These are phyloP conservation scores for Drosophila ogumai DNA, from an alignment of 1,140 invertebrate genomes.

Conservation along the genomic window DNA sequence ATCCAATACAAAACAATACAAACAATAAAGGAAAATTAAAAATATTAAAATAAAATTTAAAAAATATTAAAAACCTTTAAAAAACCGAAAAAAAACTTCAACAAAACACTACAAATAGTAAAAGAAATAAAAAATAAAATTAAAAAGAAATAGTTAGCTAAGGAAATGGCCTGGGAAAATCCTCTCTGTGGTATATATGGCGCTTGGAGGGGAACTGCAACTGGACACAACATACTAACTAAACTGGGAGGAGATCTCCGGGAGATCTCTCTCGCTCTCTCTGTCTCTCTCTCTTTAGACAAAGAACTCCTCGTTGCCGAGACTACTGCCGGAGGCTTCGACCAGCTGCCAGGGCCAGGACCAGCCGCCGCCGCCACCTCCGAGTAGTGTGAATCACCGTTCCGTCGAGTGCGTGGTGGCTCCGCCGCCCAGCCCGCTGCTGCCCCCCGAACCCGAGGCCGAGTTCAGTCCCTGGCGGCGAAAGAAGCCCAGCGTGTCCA, in stretches of 20 bases:
- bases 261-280: not conserved
- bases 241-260: not conserved
- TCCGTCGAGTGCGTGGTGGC: slow-evolving; percentile 80
- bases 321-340: slow-evolving; percentile 51
- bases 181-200: not conserved
- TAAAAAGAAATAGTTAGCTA: not conserved
- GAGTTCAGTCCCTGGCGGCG: slow-evolving; percentile 53
- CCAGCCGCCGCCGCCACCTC: slow-evolving; percentile 47
- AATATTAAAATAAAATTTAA: not conserved
- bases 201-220: slow-evolving; percentile 21
- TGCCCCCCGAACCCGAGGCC: slow-evolving; percentile 48
- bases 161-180: not conserved
- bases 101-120: slow-evolving; percentile 2
- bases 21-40: not conserved
- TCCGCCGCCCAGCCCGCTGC: slow-evolving; percentile 46
- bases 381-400: slow-evolving; percentile 77
- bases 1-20: not conserved
- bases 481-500: slow-evolving; percentile 91
- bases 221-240: slow-evolving; percentile 34
- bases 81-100: not conserved
- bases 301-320: slow-evolving; percentile 75
- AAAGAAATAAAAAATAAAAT: not conserved
- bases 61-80: not conserved
- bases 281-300: slow-evolving; percentile 32
- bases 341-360: slow-evolving; percentile 66